Evolutionary conservation across 2,888 invertebrate genomes (phyloP), one percentile per base, ranked within the genome.

Genomic region (Aplocera efformata): DNA sequence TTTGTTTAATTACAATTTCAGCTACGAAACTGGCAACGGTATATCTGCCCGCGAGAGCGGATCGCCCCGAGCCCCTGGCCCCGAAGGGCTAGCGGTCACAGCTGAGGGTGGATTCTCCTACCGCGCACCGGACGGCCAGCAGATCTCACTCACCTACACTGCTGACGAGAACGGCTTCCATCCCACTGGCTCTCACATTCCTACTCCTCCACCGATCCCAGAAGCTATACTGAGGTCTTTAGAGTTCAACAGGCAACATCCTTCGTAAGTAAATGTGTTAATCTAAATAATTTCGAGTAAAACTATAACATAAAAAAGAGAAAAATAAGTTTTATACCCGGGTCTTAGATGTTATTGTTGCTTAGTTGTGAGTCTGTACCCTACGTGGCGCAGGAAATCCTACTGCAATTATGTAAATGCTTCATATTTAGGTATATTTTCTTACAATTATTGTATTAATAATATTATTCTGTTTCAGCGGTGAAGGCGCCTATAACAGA

Each of bases 91-190:
- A 22, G 80, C 82, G 0, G 80, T 81, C 32, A 89, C 90, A 3
- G 92, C 91, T 0, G 90, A 91, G 55, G 92, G 92, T 13, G 90
- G 86, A 33, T 92, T 85, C 79, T 90, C 91, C 3, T 92, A 91
- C 74, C 90, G 90, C 13, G 90, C 91, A 1, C 92, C 92, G 1
- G 91, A 92, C 55, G 91, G 91, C 32, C 88, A 89, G 51, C 79
- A 89, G 50, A 85, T 91, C 57, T 88, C 90, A 21, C 72, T 92
- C 39, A 81, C 89, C n/a, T 93, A 92, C 78, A 83, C 90, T 30
- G 92, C 93, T 26, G 92, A 93, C 60, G 92, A 93, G 68, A 91
- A 92, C 60, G 92, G 92, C 41, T 92, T 91, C 81, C 90, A 91
- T 61, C 91, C 91, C 31, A 79, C 68, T 45, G 90, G 90, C 40